phyloP scores from a whole-genome alignment of 2,113 vertebrate species.

The Miniopterus natalensis region DNA sequence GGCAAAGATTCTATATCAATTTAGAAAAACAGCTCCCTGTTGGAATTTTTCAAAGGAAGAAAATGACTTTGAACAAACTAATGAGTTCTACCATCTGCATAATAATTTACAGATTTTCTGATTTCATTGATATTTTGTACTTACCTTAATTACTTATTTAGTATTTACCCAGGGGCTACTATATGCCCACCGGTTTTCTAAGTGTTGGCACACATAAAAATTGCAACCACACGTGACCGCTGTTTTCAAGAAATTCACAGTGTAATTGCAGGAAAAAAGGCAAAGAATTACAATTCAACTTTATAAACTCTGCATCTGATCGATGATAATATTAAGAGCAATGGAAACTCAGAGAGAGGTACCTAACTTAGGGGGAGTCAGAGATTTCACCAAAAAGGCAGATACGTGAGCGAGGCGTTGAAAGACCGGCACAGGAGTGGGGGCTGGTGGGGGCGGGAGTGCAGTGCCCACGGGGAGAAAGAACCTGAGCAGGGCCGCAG shows the following conservation, averaged over 20 bases:
- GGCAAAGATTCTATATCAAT: not conserved
- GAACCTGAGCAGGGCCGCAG: not conserved
- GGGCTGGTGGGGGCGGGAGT: too few species aligned
- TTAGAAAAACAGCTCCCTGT: not conserved
- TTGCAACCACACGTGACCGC: not conserved
- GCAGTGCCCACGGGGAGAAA: not conserved
- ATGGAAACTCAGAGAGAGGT: not conserved
- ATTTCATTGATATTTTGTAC: not conserved
- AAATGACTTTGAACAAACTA: not conserved
- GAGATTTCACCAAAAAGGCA: not conserved
- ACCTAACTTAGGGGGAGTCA: not conserved
- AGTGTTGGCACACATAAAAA: not conserved
- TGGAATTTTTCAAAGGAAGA: not conserved
- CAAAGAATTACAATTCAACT: not conserved
- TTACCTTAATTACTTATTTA: not conserved
- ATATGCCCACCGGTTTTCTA: not conserved
- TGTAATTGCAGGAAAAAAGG: not conserved
- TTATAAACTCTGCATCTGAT: not conserved
- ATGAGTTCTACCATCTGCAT: not conserved
- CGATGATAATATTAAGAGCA: not conserved
- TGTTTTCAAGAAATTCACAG: not conserved
- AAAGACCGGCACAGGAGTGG: too few species aligned
- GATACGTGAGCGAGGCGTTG: not conserved
- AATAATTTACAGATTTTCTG: not conserved
- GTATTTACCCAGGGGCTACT: not conserved